Base-by-base conservation (phyloP, 2,888 invertebrate genomes). In the Toxonevra muliebris region DNA sequence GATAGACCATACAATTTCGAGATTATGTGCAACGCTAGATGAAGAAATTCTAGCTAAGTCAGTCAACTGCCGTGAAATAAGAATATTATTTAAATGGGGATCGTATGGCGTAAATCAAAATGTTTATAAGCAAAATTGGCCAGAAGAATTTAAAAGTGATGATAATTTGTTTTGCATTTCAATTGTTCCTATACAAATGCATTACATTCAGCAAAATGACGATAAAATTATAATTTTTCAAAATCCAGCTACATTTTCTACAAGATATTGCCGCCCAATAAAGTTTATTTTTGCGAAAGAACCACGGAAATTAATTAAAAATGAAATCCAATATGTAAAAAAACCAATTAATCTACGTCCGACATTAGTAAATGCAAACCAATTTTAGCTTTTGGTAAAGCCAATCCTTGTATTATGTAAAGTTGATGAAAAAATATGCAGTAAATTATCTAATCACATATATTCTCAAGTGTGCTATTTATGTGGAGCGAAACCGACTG, bases 341-440 rank as follows among this genome's bases (percentile, higher is more conserved):
- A 20, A 54, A 54, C 54, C 54, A 63, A 63, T 63, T 45, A n/a
- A 54, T 54, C 54, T 61, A n/a, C 61, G 53, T 15, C 60, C 60
- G 1, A 60, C 60, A 19, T 17, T 15, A 60, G 53, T 61, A 55
- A 41, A 54, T 55, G 55, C 54, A 42, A 55, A 55, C 11, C 54
- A 42, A 63, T 42, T 63, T 55, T 55, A 63, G 43, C 15, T 63
- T 50, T 17, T 41, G 42, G 43, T 55, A 13, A 63, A 55, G 20
- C 42, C 55, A 45, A 55, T 45, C n/a, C 19, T 63, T 54, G 19
- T 55, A 12, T 63, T 63, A 41, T 62, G 62, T 41, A 62, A 53
- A 53, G 53, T 62, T 40, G 62, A 62, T 41, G 62, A 53, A 13
- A 63, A 63, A 63, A 55, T 63, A 13, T 55, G 20, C 30, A 63